Evolutionary conservation across 2,888 invertebrate species (phyloP), one percentile per base, ranked within the genome.

Genomic region (Patella depressa): DNA sequence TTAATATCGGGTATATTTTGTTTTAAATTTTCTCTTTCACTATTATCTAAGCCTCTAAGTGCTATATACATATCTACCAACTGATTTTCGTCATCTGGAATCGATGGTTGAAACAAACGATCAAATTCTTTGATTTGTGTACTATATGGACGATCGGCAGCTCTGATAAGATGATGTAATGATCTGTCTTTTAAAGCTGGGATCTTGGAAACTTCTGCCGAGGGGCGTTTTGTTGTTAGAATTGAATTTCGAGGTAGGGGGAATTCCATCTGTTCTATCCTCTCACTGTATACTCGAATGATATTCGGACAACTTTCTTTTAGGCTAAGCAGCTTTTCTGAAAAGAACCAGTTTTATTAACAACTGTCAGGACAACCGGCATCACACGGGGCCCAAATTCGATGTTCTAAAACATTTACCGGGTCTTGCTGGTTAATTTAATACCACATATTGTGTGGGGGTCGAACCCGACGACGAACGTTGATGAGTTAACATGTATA

Each of bases 261-360:
- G 78, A 85, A 89, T 15, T 86, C 82, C 15, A 82, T 78, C 55
- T 80, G 83, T 78, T 88, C 90, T 34, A 88, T 75, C 45, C 84
- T 80, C 69, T 85, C 85, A 77, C 87, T 85, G 79, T 89, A 90
- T 7, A 91, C 86, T 73, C 90, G 80, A 11, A 90, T 83, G 17
- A 90, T 81, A 34, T 81, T 83, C 17, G 86, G 86, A 79, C 83
- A 80, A 9, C 77, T 77, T 3, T 74, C 57, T 12, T 81, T 82
- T 55, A 85, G 78, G n/a, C 77, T 79, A 54, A 81, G 59, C 72
- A 87, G 79, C 78, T 84, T 83, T 15, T 78, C 89, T 89, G 82
- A 29, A 83, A 82, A 75, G 55, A 54, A 55, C 34, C 4, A 34
- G 34, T 34, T 4, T 34, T 34, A 34, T 34, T 34, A 34, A 34